phyloP scores from a whole-genome alignment of 2,797 vertebrate species.

The Apodemus agrarius region DNA sequence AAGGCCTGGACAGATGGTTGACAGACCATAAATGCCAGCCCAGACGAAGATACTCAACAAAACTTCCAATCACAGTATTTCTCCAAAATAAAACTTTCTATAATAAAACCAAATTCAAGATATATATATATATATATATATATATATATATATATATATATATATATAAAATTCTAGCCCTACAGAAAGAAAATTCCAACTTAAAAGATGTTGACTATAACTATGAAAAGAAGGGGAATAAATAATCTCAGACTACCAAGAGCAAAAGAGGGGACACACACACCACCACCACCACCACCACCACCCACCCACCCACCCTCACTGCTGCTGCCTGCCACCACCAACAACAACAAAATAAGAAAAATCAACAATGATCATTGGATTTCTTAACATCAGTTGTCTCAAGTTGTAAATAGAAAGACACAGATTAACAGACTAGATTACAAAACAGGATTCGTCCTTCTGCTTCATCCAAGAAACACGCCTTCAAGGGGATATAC shows the following conservation, averaged over 20 bases:
- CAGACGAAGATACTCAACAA: neutral
- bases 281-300: neutral
- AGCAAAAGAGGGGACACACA: neutral
- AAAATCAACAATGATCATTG: neutral
- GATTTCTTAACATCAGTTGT: neutral
- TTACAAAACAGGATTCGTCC: neutral
- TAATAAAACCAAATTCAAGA: neutral
- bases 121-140: neutral
- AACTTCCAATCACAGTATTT: neutral
- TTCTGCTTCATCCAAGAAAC: neutral
- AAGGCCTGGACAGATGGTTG: neutral
- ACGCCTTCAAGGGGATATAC: neutral
- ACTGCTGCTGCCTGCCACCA: too few species aligned
- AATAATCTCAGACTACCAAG: neutral
- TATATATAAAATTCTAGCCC: neutral
- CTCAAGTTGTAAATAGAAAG: neutral
- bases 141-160: neutral
- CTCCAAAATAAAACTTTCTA: neutral
- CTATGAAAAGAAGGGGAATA: neutral
- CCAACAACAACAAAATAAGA: neutral
- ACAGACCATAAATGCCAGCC: neutral
- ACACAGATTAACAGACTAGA: neutral
- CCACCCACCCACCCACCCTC: too few species aligned
- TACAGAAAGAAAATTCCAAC: neutral
- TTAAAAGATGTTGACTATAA: neutral